Percentiles rank a stretch among this genome's conserved stretches.
Evolutionary conservation across 2,113 vertebrate genomes (phyloP).

Genomic region (Rhinogobius similis): DNA sequence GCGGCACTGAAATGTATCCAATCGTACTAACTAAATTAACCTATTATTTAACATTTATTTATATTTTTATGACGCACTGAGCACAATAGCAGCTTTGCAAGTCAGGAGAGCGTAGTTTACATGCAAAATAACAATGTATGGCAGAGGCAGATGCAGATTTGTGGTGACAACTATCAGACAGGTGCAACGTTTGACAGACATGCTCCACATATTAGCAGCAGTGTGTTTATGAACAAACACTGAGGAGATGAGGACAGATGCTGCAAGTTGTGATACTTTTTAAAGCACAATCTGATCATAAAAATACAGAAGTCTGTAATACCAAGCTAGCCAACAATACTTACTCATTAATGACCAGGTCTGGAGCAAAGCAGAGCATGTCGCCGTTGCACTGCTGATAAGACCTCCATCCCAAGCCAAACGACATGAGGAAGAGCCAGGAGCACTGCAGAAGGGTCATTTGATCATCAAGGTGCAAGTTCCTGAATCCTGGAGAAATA

Average conservation of each 20-base stretch:
- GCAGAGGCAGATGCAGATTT: constrained; percentile 28
- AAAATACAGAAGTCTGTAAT: too few relatives aligned
- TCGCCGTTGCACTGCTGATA: constrained; percentile 88
- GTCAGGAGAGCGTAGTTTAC: constrained; percentile 19
- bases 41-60: neutral
- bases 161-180: constrained; percentile 35
- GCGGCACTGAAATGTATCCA: neutral
- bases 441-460: constrained; percentile 98
- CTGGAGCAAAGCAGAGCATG: constrained; percentile 94
- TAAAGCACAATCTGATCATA: too few relatives aligned
- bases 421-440: constrained; percentile 98
- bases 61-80: neutral
- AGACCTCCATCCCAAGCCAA: constrained; percentile 94
- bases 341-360: constrained; percentile 97
- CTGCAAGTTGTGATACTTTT: neutral
- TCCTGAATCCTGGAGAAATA: constrained; percentile 85
- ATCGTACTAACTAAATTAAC: neutral
- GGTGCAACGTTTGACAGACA: constrained; percentile 23
- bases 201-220: constrained; percentile 1
- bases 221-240: constrained; percentile 19
- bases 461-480: constrained; percentile 97
- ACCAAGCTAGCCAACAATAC: constrained; percentile 45
- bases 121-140: constrained; percentile 24
- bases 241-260: neutral
- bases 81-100: constrained; percentile 11